phyloP scores from a whole-genome alignment of 2,888 invertebrate species.

The Xestia ashworthii region DNA sequence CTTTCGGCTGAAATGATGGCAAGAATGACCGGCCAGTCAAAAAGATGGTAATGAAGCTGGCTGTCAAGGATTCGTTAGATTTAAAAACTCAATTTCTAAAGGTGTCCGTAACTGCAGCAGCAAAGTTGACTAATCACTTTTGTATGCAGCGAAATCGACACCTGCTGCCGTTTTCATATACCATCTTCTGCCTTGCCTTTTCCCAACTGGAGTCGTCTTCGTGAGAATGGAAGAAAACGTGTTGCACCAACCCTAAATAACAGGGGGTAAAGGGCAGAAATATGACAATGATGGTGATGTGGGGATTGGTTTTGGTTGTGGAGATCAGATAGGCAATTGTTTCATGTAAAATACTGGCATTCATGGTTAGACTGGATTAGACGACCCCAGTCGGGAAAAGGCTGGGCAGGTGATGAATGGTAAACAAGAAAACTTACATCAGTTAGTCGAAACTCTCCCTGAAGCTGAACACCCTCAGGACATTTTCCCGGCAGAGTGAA shows the following conservation, averaged over 20 bases:
- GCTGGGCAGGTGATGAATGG: background rate
- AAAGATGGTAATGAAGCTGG: background rate
- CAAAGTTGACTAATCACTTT: background rate
- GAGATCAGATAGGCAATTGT: background rate
- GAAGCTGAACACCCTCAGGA: constrained; percentile 77
- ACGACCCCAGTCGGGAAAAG: background rate
- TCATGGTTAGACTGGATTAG: background rate
- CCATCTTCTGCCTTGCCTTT: background rate
- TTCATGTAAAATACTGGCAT: background rate
- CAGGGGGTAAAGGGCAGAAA: too few relatives aligned
- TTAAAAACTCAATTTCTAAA: background rate
- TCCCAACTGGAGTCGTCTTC: background rate
- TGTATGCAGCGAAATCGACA: background rate
- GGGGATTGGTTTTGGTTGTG: too few relatives aligned
- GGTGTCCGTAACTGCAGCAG: background rate
- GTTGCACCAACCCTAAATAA: too few relatives aligned
- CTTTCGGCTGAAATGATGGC: too few relatives aligned
- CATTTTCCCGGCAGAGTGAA: constrained; percentile 83
- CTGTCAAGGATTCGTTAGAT: background rate
- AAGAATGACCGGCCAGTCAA: background rate
- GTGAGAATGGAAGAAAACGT: too few relatives aligned
- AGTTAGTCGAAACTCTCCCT: constrained; percentile 79
- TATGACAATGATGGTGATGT: too few relatives aligned
- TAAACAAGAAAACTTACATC: constrained; percentile 73
- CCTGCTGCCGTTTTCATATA: background rate